These are phyloP conservation scores for Reinhardtius hippoglossoides DNA, from an alignment of 2,113 vertebrate species.

Conservation along the genomic window DNA sequence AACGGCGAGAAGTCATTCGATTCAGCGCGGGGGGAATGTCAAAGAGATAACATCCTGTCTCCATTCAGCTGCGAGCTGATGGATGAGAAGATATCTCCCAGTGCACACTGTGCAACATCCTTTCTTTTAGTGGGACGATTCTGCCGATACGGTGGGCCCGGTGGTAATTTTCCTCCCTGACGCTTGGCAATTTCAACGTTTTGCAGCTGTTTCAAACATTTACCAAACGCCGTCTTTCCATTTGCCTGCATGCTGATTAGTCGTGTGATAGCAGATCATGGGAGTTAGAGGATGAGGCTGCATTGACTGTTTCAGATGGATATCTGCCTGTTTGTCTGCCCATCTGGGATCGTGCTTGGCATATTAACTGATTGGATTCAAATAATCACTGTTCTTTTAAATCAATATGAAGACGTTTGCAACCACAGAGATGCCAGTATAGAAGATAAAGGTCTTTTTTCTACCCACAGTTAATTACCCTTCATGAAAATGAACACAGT, in stretches of 20 bases:
- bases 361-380: constrained; percentile 26
- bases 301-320: constrained; percentile 37
- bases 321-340: constrained; percentile 53
- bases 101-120: constrained; percentile 23
- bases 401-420: neutral
- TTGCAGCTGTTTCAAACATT: constrained; percentile 27
- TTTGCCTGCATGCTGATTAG: constrained; percentile 46
- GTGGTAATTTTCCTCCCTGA: constrained; percentile 8
- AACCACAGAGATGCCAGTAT: neutral
- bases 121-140: constrained; percentile 37
- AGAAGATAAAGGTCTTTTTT: neutral
- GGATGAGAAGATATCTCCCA: constrained; percentile 27
- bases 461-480: constrained; percentile 17
- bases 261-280: constrained; percentile 47
- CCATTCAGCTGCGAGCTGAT: constrained; percentile 45
- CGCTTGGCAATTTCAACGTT: neutral
- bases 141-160: constrained; percentile 24
- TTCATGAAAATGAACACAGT: constrained; percentile 32
- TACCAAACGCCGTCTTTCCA: constrained; percentile 20
- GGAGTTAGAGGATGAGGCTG: constrained; percentile 54
- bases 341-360: constrained; percentile 50
- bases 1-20: constrained; percentile 2
- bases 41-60: constrained; percentile 56
- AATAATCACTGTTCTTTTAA: neutral
- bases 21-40: constrained; percentile 31